phyloP scores from a whole-genome alignment of 2,113 vertebrate genomes.

The Anser brachyrhynchus region DNA sequence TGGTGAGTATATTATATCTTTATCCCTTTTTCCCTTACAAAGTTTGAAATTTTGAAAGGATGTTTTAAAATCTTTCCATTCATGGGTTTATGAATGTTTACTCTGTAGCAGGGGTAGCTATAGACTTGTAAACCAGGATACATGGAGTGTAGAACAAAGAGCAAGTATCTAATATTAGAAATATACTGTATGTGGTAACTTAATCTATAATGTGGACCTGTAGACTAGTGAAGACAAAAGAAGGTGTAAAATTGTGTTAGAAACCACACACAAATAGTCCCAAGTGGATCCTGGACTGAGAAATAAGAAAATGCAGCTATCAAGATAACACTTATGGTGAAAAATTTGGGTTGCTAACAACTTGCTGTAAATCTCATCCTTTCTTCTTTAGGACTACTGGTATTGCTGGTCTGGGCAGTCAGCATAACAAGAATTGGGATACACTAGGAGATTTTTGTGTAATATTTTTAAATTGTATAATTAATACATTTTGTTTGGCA shows the following conservation, averaged over 20 bases:
- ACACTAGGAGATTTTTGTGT: not conserved
- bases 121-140: not conserved
- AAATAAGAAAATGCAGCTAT: not conserved
- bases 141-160: not conserved
- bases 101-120: not conserved
- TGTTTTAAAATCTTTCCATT: not conserved
- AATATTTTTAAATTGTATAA: not conserved
- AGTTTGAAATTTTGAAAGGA: not conserved
- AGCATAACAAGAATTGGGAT: not conserved
- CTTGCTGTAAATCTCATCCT: not conserved
- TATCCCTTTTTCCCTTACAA: not conserved
- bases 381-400: not conserved
- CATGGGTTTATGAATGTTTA: not conserved
- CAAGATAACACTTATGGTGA: not conserved
- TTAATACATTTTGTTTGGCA: not conserved
- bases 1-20: not conserved
- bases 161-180: not conserved
- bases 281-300: not conserved
- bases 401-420: not conserved
- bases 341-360: not conserved
- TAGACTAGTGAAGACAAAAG: not conserved
- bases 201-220: not conserved
- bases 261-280: not conserved
- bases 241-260: not conserved
- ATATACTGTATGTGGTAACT: not conserved